Evolutionary conservation across 1,140 invertebrate genomes (phyloP), one percentile per base, ranked within the genome.

Genomic region (Lepidurus packardi): DNA sequence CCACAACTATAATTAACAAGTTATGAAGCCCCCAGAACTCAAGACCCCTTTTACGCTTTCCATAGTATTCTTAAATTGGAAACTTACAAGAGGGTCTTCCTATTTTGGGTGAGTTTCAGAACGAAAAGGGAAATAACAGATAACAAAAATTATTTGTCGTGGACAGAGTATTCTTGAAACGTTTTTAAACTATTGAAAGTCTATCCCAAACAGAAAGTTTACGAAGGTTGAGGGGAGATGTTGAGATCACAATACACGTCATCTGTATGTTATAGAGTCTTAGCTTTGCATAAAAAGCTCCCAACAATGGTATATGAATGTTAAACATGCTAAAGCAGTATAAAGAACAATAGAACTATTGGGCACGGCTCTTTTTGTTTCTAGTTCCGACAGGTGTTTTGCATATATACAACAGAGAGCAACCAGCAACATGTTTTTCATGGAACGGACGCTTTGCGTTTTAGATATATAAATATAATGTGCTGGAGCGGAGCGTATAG

Each of bases 241-340:
- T 13, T 13, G 21, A n/a, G 53, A 21, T 21, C 53, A 21, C 53
- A n/a, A n/a, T n/a, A 65, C 53, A 65, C 21, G 21, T 21, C 16
- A n/a, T 13, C 6, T 11, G 10, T 65, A 3, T 21, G 53, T 65
- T 65, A 34, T 34, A 34, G 25, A 34, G 34, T 34, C 34, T 34
- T 34, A 34, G 34, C 34, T 47, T 65, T 65, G 53, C 53, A 65
- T 65, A 65, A 65, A 21, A 65, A 65, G 16, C 53, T 65, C 53
- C 53, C 53, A 65, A 65, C 53, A 65, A 65, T 65, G 53, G 53
- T 65, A 65, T 65, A 65, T 65, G 53, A 65, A 65, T 65, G 53
- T 65, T 65, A 65, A 65, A 65, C 53, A 65, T 21, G 53, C 13
- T 65, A 13, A 65, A 21, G 53, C 53, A n/a, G 53, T 65, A 65